A percentile compares a stretch with the other conserved stretches of the same genome.
Conservation (phyloP, 2,797 vertebrate species). For the Todus mexicanus region DNA sequence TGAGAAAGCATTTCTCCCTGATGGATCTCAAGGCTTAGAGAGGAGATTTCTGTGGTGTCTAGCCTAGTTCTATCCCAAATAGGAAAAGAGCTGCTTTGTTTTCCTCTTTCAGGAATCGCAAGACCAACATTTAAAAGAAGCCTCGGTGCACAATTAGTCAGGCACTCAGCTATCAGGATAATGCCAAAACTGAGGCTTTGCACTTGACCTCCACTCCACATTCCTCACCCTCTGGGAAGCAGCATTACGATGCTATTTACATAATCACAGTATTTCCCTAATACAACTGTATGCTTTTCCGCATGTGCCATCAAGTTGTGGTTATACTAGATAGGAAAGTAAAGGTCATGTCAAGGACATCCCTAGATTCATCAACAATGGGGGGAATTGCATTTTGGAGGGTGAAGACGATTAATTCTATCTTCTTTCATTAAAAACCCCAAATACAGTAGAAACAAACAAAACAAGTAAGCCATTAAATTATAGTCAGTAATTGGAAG, state of each 20-base stretch:
- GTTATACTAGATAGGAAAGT: neutral
- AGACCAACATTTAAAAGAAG: neutral
- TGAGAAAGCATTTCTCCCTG: neutral
- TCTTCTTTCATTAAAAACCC: too few species aligned
- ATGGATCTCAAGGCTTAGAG: neutral
- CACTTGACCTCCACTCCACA: neutral
- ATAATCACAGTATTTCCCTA: conserved; percentile 29
- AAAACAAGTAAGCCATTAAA: neutral
- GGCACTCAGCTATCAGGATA: neutral
- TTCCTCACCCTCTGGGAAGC: conserved; percentile 17
- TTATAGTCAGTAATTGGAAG: neutral
- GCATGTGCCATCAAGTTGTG: neutral
- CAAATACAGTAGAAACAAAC: neutral
- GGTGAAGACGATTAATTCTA: neutral
- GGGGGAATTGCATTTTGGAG: neutral
- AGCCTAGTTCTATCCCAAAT: neutral
- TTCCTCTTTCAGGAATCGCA: neutral
- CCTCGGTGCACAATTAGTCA: neutral
- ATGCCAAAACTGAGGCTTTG: conserved; percentile 38
- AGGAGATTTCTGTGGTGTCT: neutral
- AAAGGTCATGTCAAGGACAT: neutral
- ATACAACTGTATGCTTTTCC: neutral
- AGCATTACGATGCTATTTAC: neutral
- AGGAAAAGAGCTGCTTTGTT: neutral
- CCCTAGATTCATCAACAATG: neutral